These are phyloP conservation scores for Lethrus apterus DNA, from an alignment of 1,140 invertebrate genomes.

Conservation along the genomic window DNA sequence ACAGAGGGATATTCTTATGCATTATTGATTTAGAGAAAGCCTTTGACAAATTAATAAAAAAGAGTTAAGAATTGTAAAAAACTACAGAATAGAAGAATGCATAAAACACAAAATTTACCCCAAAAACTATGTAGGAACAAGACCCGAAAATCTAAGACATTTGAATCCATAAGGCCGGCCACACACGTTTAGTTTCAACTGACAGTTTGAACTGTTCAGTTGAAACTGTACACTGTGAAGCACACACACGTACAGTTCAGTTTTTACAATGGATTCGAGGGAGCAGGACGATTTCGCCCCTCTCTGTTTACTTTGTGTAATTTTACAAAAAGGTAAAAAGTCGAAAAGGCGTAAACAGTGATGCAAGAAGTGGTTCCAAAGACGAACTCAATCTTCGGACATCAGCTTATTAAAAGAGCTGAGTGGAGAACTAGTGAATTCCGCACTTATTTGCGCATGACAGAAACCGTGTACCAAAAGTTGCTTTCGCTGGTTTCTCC, in stretches of 20 bases:
- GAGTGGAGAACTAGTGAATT: too few species aligned
- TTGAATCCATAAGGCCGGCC: slow-evolving; percentile 5
- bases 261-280: background rate
- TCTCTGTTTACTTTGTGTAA: slow-evolving; percentile 3
- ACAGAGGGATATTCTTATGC: too few species aligned
- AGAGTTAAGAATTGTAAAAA: too few species aligned
- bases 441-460: background rate
- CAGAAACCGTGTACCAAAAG: background rate
- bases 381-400: background rate
- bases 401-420: slow-evolving; percentile 2
- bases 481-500: background rate
- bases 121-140: too few species aligned
- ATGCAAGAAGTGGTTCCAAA: background rate
- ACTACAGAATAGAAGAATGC: too few species aligned
- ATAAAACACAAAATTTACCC: too few species aligned
- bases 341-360: background rate
- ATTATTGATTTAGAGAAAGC: too few species aligned
- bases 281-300: background rate
- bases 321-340: too few species aligned
- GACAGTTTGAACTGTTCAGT: too few species aligned
- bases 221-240: slow-evolving; percentile 1
- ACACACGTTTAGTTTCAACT: background rate
- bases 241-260: too few species aligned
- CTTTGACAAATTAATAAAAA: too few species aligned
- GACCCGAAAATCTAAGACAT: too few species aligned